Percentiles rank a stretch among this genome's conserved stretches.
phyloP scores from a whole-genome alignment of 2,797 vertebrate genomes.

The Notamacropus eugenii region DNA sequence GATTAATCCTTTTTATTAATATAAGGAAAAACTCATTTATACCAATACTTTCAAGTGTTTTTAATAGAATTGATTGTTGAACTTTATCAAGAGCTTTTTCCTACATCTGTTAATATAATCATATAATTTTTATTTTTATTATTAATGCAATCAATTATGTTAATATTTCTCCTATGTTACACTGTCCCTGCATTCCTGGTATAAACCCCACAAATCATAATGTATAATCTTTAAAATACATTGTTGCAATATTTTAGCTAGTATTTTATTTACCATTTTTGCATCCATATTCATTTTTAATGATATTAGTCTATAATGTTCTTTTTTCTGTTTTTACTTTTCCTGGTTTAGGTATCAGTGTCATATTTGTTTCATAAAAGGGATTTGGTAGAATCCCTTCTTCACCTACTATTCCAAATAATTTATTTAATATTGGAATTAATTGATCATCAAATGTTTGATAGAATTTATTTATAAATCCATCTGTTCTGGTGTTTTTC shows the following conservation, averaged over 20 bases:
- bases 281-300: not conserved
- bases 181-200: not conserved
- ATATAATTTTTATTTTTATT: not conserved
- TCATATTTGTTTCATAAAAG: not conserved
- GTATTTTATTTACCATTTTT: not conserved
- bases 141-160: not conserved
- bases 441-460: not conserved
- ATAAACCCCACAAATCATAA: not conserved
- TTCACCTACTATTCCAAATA: not conserved
- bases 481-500: not conserved
- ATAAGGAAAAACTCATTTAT: not conserved
- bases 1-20: not conserved
- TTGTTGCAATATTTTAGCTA: not conserved
- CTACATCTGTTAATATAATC: not conserved
- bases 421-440: not conserved
- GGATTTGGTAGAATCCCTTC: not conserved
- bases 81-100: not conserved
- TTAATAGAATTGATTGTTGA: not conserved
- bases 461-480: not conserved
- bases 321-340: not conserved
- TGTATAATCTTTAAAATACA: not conserved
- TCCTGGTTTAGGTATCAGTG: not conserved
- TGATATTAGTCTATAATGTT: not conserved
- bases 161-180: not conserved
- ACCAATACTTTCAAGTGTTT: not conserved